phyloP scores from a whole-genome alignment of 2,797 vertebrate genomes.

The Emys orbicularis region DNA sequence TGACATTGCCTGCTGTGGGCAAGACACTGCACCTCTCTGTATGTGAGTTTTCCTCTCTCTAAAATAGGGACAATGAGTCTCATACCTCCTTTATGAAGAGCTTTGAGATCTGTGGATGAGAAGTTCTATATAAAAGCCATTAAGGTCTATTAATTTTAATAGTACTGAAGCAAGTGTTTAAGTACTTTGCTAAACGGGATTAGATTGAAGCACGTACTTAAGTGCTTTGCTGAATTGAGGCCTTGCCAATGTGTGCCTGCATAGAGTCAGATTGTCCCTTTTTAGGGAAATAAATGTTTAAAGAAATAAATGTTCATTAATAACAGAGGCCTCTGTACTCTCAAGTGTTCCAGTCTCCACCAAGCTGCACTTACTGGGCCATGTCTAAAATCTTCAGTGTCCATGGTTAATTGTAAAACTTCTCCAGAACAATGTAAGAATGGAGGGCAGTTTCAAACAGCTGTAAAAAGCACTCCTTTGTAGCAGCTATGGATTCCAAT shows the following conservation, averaged over 20 bases:
- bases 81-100: not conserved
- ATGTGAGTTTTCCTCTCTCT: not conserved
- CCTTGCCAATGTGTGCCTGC: not conserved
- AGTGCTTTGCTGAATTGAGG: not conserved
- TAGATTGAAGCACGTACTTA: not conserved
- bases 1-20: no score
- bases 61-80: not conserved
- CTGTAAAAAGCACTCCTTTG: not conserved
- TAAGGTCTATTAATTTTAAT: not conserved
- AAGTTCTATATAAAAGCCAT: not conserved
- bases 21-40: not conserved
- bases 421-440: not conserved
- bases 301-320: not conserved
- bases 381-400: not conserved
- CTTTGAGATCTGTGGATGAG: not conserved
- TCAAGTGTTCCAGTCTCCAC: not conserved
- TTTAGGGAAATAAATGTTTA: not conserved
- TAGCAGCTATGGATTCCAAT: accelerated
- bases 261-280: not conserved
- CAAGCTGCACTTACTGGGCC: not conserved
- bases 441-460: not conserved
- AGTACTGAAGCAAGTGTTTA: not conserved
- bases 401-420: not conserved
- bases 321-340: not conserved
- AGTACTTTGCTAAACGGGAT: not conserved